phyloP scores from a whole-genome alignment of 64 coral and sea anemone genomes.

The Stichodactyla helianthus region DNA sequence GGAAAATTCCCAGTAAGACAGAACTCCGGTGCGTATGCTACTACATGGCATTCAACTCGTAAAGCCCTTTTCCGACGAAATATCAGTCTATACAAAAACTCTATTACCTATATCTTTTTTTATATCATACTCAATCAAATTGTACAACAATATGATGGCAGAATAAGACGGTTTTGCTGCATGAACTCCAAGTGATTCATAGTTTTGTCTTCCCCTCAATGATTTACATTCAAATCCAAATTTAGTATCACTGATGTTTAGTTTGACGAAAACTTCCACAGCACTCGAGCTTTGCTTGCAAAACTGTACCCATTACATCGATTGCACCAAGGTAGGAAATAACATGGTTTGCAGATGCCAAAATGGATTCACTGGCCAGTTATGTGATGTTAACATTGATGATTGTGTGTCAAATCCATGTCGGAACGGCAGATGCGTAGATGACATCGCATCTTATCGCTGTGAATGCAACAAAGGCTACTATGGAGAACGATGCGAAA shows the following conservation, averaged over 20 bases:
- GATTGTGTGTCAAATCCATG: constrained; percentile 54
- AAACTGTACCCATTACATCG: constrained; percentile 45
- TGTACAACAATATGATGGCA: too few species aligned
- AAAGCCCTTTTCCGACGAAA: too few species aligned
- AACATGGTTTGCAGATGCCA: constrained; percentile 45
- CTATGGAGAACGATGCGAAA: constrained; percentile 41
- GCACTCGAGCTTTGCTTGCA: constrained; percentile 22
- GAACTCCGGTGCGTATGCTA: not conserved
- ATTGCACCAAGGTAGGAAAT: constrained; percentile 22
- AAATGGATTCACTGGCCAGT: constrained; percentile 40
- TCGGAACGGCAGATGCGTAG: constrained; percentile 43
- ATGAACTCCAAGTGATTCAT: too few species aligned
- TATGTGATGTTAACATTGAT: constrained; percentile 47
- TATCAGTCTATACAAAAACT: too few species aligned
- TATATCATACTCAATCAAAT: too few species aligned
- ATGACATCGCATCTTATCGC: constrained; percentile 48
- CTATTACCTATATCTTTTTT: too few species aligned
- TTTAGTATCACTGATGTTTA: too few species aligned
- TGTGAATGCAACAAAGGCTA: constrained; percentile 54
- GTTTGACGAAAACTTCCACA: not conserved
- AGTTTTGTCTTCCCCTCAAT: too few species aligned
- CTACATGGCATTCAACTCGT: not conserved
- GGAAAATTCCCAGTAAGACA: not conserved
- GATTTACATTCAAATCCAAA: too few species aligned
- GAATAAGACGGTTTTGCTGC: too few species aligned